phyloP scores from a whole-genome alignment of 2,113 vertebrate genomes.

The Maccullochella peelii region DNA sequence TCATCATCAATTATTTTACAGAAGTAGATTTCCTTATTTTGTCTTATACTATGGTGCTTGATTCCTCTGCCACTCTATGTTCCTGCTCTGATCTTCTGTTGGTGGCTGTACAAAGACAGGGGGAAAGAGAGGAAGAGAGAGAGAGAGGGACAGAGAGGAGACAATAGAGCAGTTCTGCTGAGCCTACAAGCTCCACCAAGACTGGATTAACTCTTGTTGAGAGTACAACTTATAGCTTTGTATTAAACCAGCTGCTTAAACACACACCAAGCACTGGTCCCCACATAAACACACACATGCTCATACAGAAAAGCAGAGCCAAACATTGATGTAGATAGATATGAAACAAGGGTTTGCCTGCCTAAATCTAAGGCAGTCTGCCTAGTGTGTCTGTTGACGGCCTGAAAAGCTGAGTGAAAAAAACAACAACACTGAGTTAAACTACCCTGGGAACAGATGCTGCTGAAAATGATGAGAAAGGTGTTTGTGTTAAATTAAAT shows the following conservation, averaged over 20 bases:
- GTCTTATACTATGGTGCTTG: not conserved
- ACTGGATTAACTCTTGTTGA: constrained; percentile 74
- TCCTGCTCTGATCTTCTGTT: constrained; percentile 11
- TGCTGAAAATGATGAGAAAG: not conserved
- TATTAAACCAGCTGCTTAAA: constrained; percentile 70
- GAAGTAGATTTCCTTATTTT: not conserved
- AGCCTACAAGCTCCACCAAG: constrained; percentile 58
- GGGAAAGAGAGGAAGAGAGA: not conserved
- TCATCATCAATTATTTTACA: not conserved
- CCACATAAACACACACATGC: constrained; percentile 13
- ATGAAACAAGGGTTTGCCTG: not conserved
- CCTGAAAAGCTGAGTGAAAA: not conserved
- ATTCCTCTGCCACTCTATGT: not conserved
- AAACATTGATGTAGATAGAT: not conserved
- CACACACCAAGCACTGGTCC: constrained; percentile 40
- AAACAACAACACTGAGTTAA: not conserved
- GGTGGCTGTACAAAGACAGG: not conserved
- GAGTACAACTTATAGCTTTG: constrained; percentile 62
- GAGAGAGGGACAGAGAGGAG: not conserved
- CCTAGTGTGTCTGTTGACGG: not conserved
- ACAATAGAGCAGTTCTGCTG: constrained; percentile 52
- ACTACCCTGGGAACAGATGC: not conserved
- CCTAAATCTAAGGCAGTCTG: not conserved
- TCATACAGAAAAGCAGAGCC: not conserved
- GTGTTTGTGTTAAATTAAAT: not conserved